Evolutionary conservation across 2,888 invertebrate genomes (phyloP).

Genomic region (Macrosiphum euphorbiae): DNA sequence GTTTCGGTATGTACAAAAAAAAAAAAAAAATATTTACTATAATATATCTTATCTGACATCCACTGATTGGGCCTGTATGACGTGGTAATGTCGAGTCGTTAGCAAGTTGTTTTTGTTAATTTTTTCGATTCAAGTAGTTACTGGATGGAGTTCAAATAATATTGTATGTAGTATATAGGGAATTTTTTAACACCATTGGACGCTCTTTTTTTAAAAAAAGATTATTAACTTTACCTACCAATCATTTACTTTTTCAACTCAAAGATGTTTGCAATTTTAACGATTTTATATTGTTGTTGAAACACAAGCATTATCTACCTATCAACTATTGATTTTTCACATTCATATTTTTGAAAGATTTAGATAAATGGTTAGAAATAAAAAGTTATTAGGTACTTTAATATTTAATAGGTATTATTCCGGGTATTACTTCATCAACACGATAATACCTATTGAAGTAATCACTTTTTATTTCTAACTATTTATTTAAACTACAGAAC

Average conservation of each 20-base stretch:
- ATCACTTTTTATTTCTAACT: background rate
- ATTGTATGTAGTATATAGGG: background rate
- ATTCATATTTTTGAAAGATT: background rate
- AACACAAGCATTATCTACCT: background rate
- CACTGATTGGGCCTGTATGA: background rate
- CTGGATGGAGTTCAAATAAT: background rate
- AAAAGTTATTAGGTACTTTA: no score
- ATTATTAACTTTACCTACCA: background rate
- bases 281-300: no score
- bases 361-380: background rate
- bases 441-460: background rate
- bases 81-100: background rate
- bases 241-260: background rate
- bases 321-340: background rate
- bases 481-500: no score
- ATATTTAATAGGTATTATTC: background rate
- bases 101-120: background rate
- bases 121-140: background rate
- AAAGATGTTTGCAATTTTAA: background rate
- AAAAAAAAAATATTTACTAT: background rate
- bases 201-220: background rate
- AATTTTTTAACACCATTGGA: background rate
- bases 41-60: background rate
- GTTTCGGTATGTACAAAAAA: constrained; percentile 2
- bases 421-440: background rate